Conservation (phyloP, 2,888 invertebrate species). For the Alloscopus bannaensis region DNA sequence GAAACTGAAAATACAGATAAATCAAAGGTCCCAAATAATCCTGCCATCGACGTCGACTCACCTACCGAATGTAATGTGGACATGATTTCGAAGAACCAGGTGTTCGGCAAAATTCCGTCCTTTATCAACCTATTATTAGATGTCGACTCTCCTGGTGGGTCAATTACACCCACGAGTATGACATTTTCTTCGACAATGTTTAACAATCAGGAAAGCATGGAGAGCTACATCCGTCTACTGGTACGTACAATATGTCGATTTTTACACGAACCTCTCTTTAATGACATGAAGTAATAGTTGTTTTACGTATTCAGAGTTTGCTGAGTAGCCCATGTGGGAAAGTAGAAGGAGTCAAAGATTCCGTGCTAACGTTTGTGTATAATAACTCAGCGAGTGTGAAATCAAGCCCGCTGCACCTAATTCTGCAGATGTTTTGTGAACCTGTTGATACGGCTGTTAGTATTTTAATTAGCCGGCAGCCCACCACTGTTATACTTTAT, state of each 20-base stretch:
- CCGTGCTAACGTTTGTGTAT: conserved; percentile 64
- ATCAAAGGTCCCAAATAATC: background rate
- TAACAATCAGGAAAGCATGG: conserved; percentile 51
- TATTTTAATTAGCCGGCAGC: conserved; percentile 67
- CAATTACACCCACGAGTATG: conserved; percentile 38
- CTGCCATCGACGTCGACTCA: background rate
- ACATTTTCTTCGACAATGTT: conserved; percentile 41
- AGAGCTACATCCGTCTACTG: conserved; percentile 60
- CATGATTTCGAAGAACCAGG: conserved; percentile 48
- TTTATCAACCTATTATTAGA: conserved; percentile 65
- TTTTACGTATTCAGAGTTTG: conserved; percentile 71
- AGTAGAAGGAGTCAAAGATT: conserved; percentile 64
- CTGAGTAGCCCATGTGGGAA: conserved; percentile 65
- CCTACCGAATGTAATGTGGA: conserved; percentile 5
- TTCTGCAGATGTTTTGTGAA: conserved; percentile 67
- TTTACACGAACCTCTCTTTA: no score
- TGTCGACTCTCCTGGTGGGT: conserved; percentile 54
- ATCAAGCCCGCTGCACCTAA: conserved; percentile 58
- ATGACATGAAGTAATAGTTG: no score
- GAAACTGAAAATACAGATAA: conserved; percentile 24
- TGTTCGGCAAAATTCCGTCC: conserved; percentile 69
- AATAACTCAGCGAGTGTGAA: conserved; percentile 56
- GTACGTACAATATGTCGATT: conserved; percentile 26
- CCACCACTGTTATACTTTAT: conserved; percentile 79
- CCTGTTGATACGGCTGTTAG: conserved; percentile 66